These are phyloP conservation scores for Phortica variegata DNA, from an alignment of 1,140 invertebrate genomes.

Conservation along the genomic window DNA sequence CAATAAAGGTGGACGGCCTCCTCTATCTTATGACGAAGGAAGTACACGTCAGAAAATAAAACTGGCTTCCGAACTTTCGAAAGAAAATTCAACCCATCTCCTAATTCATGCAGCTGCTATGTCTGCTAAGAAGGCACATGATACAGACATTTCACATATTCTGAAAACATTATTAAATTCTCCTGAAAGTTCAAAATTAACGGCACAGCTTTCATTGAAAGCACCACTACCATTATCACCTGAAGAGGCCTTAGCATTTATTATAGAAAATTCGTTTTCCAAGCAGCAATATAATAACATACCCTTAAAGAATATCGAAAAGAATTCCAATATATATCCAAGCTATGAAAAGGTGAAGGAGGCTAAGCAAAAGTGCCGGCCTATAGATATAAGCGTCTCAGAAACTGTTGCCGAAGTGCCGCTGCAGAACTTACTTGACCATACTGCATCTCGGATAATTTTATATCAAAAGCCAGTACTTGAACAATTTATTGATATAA, in stretches of 20 bases:
- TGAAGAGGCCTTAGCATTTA: conserved; percentile 2
- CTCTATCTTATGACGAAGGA: conserved; percentile 1
- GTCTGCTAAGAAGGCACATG: neutral
- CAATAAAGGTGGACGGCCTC: conserved; percentile 1
- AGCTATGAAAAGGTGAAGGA: neutral
- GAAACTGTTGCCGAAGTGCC: conserved; percentile 6
- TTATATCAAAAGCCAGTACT: conserved; percentile 7
- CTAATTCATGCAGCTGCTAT: neutral
- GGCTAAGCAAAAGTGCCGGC: conserved; percentile 3
- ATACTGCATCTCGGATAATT: conserved; percentile 5
- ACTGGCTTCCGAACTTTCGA: neutral
- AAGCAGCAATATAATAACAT: conserved; percentile 2
- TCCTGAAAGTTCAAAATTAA: neutral
- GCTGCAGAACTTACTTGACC: conserved; percentile 11
- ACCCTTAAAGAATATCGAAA: neutral
- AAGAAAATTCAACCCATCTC: neutral
- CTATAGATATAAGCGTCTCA: conserved; percentile 5
- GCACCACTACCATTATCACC: neutral
- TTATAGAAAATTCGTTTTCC: conserved; percentile 1
- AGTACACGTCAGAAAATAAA: no score
- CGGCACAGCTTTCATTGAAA: neutral
- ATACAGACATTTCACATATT: conserved; percentile 1
- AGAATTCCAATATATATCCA: conserved; percentile 1
- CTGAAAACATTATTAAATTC: neutral
- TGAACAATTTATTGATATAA: neutral